phyloP scores from a whole-genome alignment of 2,888 invertebrate genomes.

The Pterostichus madidus region DNA sequence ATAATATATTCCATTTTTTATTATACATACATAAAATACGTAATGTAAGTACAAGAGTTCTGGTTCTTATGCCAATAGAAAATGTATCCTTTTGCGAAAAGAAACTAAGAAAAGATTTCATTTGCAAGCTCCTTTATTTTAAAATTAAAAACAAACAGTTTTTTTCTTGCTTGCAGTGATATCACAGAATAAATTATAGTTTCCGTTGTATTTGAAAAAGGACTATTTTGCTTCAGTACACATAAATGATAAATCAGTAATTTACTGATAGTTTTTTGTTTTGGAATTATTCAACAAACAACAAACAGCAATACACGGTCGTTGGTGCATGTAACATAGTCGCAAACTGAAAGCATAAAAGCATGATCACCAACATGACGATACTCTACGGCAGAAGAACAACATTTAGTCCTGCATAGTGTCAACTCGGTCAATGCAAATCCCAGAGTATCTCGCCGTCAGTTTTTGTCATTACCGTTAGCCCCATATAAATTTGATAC shows the following conservation, averaged over 20 bases:
- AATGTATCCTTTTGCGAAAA: slow-evolving; percentile 21
- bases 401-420: background rate
- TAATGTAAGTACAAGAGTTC: background rate
- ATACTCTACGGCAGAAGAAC: background rate
- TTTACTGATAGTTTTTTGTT: background rate
- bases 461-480: slow-evolving; percentile 56
- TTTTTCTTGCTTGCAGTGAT: slow-evolving; percentile 10
- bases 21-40: slow-evolving; percentile 4
- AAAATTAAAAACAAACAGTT: slow-evolving; percentile 50
- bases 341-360: too few relatives aligned
- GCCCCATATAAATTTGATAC: slow-evolving; percentile 59
- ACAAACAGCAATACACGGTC: background rate
- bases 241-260: background rate
- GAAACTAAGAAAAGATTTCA: slow-evolving; percentile 33
- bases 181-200: slow-evolving; percentile 11
- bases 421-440: slow-evolving; percentile 46
- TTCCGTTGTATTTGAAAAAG: background rate
- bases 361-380: background rate
- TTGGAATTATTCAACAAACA: background rate
- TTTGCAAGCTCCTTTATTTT: slow-evolving; percentile 10
- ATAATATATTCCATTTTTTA: slow-evolving; percentile 18
- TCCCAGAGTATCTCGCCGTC: slow-evolving; percentile 33
- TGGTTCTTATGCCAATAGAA: background rate
- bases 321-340: background rate
- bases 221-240: background rate